phyloP scores from a whole-genome alignment of 2,113 vertebrate genomes.

The Erythrocebus patas region DNA sequence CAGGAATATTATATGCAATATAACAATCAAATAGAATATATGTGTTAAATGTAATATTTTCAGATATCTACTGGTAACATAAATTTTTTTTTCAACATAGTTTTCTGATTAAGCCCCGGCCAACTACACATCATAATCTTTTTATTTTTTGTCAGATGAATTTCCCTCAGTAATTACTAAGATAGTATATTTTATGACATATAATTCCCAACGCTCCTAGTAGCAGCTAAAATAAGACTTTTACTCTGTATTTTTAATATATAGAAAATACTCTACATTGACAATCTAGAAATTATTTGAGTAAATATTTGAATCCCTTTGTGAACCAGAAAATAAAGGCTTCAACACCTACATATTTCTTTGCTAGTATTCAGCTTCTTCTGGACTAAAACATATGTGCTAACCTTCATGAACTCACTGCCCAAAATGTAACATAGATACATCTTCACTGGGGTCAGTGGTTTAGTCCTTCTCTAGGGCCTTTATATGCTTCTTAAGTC shows the following conservation, averaged over 20 bases:
- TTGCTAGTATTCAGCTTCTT: neutral
- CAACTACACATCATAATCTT: neutral
- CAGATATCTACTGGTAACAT: neutral
- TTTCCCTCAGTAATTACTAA: neutral
- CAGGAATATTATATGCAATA: neutral
- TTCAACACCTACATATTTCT: neutral
- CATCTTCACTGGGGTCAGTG: neutral
- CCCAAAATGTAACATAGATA: neutral
- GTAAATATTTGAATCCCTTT: neutral
- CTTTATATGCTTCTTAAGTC: neutral
- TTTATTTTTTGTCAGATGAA: neutral
- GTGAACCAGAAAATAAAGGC: neutral
- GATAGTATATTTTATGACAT: neutral
- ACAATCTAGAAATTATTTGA: neutral
- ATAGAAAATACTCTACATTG: neutral
- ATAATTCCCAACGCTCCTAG: neutral
- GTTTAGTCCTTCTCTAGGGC: neutral
- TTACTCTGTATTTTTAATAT: neutral
- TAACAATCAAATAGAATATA: neutral
- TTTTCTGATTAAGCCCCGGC: neutral
- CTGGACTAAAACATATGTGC: neutral
- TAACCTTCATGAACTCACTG: neutral
- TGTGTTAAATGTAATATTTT: slow-evolving; percentile 21
- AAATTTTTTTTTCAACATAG: neutral
- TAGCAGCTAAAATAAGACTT: neutral